Evolutionary conservation across 2,113 vertebrate species (phyloP), one percentile per base, ranked within the genome.

Genomic region (Tiliqua scincoides): DNA sequence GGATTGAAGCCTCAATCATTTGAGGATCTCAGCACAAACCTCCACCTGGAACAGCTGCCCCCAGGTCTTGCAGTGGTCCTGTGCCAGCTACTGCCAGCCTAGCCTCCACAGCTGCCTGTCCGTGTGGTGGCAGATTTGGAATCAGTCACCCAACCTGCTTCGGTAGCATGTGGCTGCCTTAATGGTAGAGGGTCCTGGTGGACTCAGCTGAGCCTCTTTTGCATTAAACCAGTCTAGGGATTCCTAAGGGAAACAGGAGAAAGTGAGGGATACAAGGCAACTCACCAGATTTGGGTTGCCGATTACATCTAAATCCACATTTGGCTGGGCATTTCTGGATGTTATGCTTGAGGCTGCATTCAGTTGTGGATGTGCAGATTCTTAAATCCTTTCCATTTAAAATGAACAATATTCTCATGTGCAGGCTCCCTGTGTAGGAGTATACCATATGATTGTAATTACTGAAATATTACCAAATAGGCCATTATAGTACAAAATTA

Each of bases 371-470:
- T 27, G 5, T 37, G 10, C 3, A 17, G 3, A 67, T 43, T 48
- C 74, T 35, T 35, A 78, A n/a, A 23, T 30, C 15, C 32, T 35
- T 30, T 52, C 2, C 5, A 32, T 57, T 67, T 57, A 70, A 6
- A 70, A 1, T 54, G 20, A 82, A 35, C 70, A 82, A 54, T 82
- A 35, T 54, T 82, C n/a, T n/a, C 48, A 27, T 21, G 54, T 35
- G 71, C 40, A 35, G 25, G 52, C 43, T 11, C 32, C 67, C 61
- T 32, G 10, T 59, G n/a, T 70, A 20, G 52, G 32, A 83, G 25
- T 67, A 40, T 32, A 35, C 67, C 52, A 72, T 82, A 48, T 81
- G 79, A 81, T 52, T 68, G 40, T n/a, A 70, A 82, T 82, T 70
- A 82, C 43, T 32, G 11, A 82, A 68, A 1, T 70, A 70, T 70